Evolutionary conservation across 2,888 invertebrate genomes (phyloP).

Genomic region (Dioctria linearis): DNA sequence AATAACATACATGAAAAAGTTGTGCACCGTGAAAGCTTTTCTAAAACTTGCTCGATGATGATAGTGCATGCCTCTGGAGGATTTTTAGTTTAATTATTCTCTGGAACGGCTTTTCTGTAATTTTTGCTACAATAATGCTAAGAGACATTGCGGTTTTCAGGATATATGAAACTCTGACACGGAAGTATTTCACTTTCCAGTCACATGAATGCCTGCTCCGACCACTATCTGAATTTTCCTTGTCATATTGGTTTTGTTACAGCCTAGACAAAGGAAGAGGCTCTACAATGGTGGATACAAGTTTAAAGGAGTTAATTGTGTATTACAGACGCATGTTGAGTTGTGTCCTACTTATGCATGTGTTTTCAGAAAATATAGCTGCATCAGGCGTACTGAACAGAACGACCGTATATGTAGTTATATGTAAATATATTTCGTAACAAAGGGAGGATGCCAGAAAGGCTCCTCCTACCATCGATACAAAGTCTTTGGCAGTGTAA

Average conservation of each 20-base stretch:
- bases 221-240: conserved; percentile 14
- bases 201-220: conserved; percentile 1
- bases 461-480: background rate
- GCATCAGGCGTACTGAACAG: conserved; percentile 25
- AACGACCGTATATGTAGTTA: conserved; percentile 5
- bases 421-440: background rate
- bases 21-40: background rate
- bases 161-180: conserved; percentile 26
- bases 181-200: conserved; percentile 31
- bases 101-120: background rate
- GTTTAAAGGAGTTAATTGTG: conserved; percentile 49
- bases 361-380: conserved; percentile 40
- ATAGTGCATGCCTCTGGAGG: background rate
- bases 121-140: conserved; percentile 9
- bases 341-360: conserved; percentile 26
- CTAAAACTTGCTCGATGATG: background rate
- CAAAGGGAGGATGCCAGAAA: background rate
- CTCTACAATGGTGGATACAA: background rate
- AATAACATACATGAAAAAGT: background rate
- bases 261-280: conserved; percentile 11
- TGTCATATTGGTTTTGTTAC: conserved; percentile 10
- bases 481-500: conserved; percentile 39
- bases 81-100: conserved; percentile 40
- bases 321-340: conserved; percentile 49
- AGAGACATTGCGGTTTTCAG: background rate